Conservation (phyloP, 2,113 vertebrate genomes). For the Madoqua kirkii region DNA sequence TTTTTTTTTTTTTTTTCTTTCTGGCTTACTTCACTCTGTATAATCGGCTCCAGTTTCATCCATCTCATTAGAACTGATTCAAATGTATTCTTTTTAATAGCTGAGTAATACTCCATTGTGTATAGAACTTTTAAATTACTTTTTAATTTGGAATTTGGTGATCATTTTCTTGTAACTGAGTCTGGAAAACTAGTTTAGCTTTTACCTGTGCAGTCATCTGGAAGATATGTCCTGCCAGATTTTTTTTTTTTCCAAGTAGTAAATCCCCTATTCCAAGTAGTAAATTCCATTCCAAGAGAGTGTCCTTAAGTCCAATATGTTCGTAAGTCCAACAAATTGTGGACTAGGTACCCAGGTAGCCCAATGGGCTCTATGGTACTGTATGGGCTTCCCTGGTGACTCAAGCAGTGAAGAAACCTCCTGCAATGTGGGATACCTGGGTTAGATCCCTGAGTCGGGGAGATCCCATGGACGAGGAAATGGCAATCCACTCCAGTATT, state of each 20-base stretch:
- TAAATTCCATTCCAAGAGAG: background rate
- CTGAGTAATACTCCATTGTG: no score
- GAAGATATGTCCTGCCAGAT: background rate
- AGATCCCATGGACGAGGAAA: background rate
- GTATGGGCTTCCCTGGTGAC: accelerated
- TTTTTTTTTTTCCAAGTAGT: background rate
- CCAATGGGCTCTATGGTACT: background rate
- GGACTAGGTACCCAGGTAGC: background rate
- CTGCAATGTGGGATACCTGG: background rate
- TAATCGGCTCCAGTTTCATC: no score
- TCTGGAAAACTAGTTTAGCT: background rate
- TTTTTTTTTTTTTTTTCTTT: no score
- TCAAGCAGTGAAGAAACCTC: background rate
- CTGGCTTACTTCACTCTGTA: no score
- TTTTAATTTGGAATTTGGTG: background rate
- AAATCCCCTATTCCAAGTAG: background rate
- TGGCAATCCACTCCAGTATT: background rate
- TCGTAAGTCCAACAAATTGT: background rate
- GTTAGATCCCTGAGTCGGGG: accelerated
- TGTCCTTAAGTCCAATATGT: background rate
- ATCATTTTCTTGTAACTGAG: background rate
- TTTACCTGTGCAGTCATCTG: background rate
- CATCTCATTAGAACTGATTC: no score
- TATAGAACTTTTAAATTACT: background rate
- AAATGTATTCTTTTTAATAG: no score